phyloP scores from a whole-genome alignment of 53 echinoderm and acorn worm genomes.

The Echinometra lucunter region DNA sequence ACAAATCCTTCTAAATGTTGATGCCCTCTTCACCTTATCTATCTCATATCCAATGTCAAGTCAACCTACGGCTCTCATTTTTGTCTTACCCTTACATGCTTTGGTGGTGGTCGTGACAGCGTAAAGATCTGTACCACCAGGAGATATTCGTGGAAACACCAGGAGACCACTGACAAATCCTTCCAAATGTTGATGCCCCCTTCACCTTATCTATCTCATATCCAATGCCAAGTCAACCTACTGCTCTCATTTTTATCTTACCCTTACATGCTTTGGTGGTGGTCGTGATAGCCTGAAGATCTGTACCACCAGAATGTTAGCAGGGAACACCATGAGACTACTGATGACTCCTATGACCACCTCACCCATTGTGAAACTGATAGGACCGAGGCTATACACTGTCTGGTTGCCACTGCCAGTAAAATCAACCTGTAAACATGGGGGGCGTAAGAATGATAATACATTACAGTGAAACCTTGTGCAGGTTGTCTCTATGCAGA shows the following conservation, averaged over 20 bases:
- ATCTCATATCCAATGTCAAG: too few relatives aligned
- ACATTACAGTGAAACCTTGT: too few relatives aligned
- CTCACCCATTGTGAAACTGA: slow-evolving; percentile 82
- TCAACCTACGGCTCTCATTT: too few relatives aligned
- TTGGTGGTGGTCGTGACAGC: slow-evolving; percentile 73
- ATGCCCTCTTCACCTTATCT: too few relatives aligned
- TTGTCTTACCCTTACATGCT: not conserved
- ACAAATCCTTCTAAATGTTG: slow-evolving; percentile 70
- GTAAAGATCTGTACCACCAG: slow-evolving; percentile 90
- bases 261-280: slow-evolving; percentile 57
- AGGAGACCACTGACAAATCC: slow-evolving; percentile 93
- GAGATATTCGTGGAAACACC: slow-evolving; percentile 90
- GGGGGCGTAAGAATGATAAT: too few relatives aligned
- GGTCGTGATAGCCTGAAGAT: slow-evolving; percentile 85
- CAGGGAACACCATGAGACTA: slow-evolving; percentile 94
- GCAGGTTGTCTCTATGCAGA: too few relatives aligned
- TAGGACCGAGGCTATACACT: slow-evolving; percentile 79
- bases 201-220: slow-evolving; percentile 62
- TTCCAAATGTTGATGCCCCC: slow-evolving; percentile 72
- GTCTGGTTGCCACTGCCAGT: slow-evolving; percentile 58
- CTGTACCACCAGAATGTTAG: slow-evolving; percentile 88
- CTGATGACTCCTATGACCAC: slow-evolving; percentile 90
- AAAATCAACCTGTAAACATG: slow-evolving; percentile 58
- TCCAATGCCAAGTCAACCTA: too few relatives aligned
- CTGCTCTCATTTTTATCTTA: not conserved